phyloP scores from a whole-genome alignment of 2,113 vertebrate species.

The Bujurquina vittata region DNA sequence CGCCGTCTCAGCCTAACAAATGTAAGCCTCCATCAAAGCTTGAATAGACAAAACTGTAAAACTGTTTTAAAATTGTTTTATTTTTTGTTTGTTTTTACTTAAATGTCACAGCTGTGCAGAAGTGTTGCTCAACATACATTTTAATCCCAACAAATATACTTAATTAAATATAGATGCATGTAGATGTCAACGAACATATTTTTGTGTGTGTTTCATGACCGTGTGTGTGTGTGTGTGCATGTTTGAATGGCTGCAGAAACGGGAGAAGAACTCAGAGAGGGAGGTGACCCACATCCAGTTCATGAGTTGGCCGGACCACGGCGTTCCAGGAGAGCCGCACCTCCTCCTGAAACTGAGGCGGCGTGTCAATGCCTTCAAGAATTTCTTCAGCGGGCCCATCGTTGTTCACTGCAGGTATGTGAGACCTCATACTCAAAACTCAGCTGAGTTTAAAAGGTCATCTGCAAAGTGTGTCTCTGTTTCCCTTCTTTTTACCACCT shows the following conservation, averaged over 20 bases:
- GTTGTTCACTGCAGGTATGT: slow-evolving; percentile 94
- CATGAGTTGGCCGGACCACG: slow-evolving; percentile 97
- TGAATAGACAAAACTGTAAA: accelerated
- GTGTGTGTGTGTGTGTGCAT: neutral
- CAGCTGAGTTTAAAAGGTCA: accelerated
- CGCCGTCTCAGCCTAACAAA: slow-evolving; percentile 87
- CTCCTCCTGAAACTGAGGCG: slow-evolving; percentile 92
- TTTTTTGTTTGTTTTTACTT: neutral
- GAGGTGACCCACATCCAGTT: slow-evolving; percentile 97
- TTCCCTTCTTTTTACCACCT: neutral
- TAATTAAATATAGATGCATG: too few relatives aligned
- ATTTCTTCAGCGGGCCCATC: slow-evolving; percentile 94
- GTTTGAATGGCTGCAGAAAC: slow-evolving; percentile 78
- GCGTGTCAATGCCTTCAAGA: slow-evolving; percentile 93
- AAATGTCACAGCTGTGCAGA: neutral
- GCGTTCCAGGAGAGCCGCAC: slow-evolving; percentile 91
- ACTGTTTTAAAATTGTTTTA: neutral
- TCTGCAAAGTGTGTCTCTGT: neutral
- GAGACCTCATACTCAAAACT: accelerated
- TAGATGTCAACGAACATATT: too few relatives aligned
- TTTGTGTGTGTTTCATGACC: neutral
- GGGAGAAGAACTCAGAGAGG: slow-evolving; percentile 86
- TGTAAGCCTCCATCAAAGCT: slow-evolving; percentile 77
- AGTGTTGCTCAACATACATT: neutral
- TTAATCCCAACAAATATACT: neutral